Base-by-base conservation (phyloP, 2,797 vertebrate genomes). In the Tapera naevia region DNA sequence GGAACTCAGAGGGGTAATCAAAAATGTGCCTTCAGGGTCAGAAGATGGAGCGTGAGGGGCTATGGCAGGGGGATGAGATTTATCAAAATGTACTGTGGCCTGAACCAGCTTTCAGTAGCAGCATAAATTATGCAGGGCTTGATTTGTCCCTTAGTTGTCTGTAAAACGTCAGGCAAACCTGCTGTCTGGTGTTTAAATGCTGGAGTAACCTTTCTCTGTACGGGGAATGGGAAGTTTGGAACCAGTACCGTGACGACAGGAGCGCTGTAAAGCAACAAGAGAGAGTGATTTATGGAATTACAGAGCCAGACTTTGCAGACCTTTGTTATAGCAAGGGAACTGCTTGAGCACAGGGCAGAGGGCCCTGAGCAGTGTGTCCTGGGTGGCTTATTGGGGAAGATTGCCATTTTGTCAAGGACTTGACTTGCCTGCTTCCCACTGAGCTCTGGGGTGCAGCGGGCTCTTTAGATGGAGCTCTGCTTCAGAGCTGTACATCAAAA, bases 401-500 rank as follows among this genome's bases (percentile, higher is more conserved):
- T 19, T 25, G 46, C 33, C 0, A 4, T 46, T 86, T 76, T 71
- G 41, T 71, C 43, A 53, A 57, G 75, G 61, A 39, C 69, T 82
- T 73, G 54, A 43, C 43, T 66, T 86, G 37, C 43, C 11, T 1
- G 2, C 58, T 81, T 83, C 57, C 85, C n/a, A 5, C 75, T 74
- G 72, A 82, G 80, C 53, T 86, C 78, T 78, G 76, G 61, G 65
- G 78, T 86, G n/a, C 37, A 50, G 41, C 69, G 60, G 57, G 30
- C 65, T 91, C 37, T 73, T 88, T 51, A 58, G 61, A 22, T 50
- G 41, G 65, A 74, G 28, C 72, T 78, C 8, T 74, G 69, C 32
- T 80, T 88, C 89, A 57, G 87, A 91, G 87, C 73, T 86, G 73
- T 17, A 4, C 80, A 93, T 91, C 61, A 57, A 41, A 80, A 75